Percentiles rank a stretch among this genome's conserved stretches.
Conservation (phyloP, 2,113 vertebrate species). For the Poicephalus gulielmi region DNA sequence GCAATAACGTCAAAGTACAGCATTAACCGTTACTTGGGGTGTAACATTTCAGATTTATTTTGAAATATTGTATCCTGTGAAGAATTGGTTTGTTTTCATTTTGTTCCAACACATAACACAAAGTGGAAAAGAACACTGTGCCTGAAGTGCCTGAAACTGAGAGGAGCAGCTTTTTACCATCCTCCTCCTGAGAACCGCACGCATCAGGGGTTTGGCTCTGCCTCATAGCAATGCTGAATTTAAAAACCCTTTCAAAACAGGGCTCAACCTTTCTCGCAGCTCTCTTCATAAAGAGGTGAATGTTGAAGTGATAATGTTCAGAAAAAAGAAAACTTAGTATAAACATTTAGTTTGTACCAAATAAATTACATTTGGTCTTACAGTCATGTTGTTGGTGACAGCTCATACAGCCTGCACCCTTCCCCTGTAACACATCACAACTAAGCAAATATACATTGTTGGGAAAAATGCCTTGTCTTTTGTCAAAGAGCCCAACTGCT, state of each 20-base stretch:
- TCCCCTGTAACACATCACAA: not conserved
- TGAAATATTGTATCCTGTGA: not conserved
- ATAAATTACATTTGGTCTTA: constrained; percentile 20
- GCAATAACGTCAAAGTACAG: not conserved
- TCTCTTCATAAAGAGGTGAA: constrained; percentile 13
- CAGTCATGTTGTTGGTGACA: constrained; percentile 28
- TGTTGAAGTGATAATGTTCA: not conserved
- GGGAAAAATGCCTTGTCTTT: constrained; percentile 18
- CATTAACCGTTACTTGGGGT: not conserved
- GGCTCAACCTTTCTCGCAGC: constrained; percentile 23
- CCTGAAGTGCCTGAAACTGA: not conserved
- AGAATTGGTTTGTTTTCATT: not conserved
- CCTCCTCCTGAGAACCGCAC: not conserved
- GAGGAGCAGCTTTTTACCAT: not conserved
- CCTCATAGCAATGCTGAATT: not conserved
- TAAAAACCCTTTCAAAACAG: constrained; percentile 21
- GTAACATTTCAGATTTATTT: not conserved
- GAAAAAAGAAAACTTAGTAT: constrained; percentile 3
- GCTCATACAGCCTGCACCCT: not conserved
- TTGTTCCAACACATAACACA: not conserved
- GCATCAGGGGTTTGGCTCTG: not conserved
- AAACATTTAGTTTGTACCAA: constrained; percentile 25
- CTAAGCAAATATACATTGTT: not conserved
- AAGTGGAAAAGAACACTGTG: not conserved
- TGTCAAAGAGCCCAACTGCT: constrained; percentile 57